phyloP scores from a whole-genome alignment of 2,797 vertebrate genomes.

The Picus viridis region DNA sequence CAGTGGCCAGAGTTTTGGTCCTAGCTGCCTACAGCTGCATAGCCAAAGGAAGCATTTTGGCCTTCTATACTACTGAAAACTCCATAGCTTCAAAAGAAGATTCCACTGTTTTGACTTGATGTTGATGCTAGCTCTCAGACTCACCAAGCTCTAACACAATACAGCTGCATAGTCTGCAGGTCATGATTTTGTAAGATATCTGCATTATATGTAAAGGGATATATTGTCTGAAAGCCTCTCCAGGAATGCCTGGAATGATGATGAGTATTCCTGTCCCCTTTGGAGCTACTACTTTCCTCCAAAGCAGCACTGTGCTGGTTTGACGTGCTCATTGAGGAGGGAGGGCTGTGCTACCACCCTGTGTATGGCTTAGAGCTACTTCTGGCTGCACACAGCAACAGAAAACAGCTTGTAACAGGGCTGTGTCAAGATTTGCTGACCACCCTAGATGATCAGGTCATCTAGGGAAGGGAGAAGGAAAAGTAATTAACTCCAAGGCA shows the following conservation, averaged over 20 bases:
- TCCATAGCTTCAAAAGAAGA: neutral
- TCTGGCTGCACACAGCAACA: neutral
- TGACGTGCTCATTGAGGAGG: neutral
- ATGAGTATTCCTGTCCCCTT: neutral
- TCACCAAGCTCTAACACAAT: neutral
- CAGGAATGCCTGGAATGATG: neutral
- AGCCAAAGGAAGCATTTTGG: neutral
- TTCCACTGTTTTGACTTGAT: neutral
- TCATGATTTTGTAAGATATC: neutral
- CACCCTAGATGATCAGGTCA: neutral
- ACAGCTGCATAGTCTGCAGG: neutral
- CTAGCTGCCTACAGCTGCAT: neutral
- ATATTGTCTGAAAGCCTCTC: neutral
- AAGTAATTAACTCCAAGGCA: neutral
- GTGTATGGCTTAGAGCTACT: rapidly evolving
- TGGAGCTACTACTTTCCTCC: neutral
- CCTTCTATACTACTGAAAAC: neutral
- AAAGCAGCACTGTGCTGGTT: rapidly evolving
- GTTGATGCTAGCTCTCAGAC: neutral
- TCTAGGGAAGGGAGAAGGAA: neutral
- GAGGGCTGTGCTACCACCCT: neutral
- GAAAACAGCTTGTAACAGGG: neutral
- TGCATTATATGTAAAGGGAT: neutral
- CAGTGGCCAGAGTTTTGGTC: neutral
- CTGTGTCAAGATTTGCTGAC: rapidly evolving